Conservation (phyloP, 2,888 invertebrate species). For the Mactromeris polynyma region DNA sequence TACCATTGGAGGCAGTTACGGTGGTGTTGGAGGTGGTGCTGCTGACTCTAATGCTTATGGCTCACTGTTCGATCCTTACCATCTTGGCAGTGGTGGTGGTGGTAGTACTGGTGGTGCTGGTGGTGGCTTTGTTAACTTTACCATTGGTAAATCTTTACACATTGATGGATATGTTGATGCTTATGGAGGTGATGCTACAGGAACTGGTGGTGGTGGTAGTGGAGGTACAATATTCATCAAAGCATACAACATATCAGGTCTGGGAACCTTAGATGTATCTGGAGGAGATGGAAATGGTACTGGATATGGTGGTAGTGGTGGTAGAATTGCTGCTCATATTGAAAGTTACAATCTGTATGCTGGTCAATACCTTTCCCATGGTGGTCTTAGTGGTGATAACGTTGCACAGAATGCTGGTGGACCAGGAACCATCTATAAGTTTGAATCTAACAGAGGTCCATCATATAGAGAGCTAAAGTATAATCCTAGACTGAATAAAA, state of each 20-base stretch:
- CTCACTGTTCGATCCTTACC: slow-evolving; percentile 75
- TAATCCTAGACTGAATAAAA: slow-evolving; percentile 77
- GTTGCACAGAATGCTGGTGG: slow-evolving; percentile 71
- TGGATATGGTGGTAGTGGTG: slow-evolving; percentile 79
- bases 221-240: slow-evolving; percentile 78
- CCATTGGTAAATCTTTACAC: slow-evolving; percentile 74
- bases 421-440: slow-evolving; percentile 81
- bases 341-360: slow-evolving; percentile 74
- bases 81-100: slow-evolving; percentile 80
- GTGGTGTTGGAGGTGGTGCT: slow-evolving; percentile 75
- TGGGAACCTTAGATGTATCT: slow-evolving; percentile 75
- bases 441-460: slow-evolving; percentile 79
- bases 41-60: slow-evolving; percentile 72
- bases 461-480: slow-evolving; percentile 81
- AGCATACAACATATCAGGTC: slow-evolving; percentile 80
- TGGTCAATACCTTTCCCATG: slow-evolving; percentile 74
- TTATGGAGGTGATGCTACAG: slow-evolving; percentile 65
- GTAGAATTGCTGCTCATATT: slow-evolving; percentile 77
- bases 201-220: slow-evolving; percentile 72
- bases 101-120: slow-evolving; percentile 71
- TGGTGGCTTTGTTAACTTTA: slow-evolving; percentile 77
- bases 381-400: slow-evolving; percentile 68
- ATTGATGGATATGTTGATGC: slow-evolving; percentile 77
- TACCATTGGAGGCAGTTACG: slow-evolving; percentile 73
- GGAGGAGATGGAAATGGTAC: slow-evolving; percentile 75